Conservation (phyloP, 2,888 invertebrate genomes). For the Penaeus monodon region DNA sequence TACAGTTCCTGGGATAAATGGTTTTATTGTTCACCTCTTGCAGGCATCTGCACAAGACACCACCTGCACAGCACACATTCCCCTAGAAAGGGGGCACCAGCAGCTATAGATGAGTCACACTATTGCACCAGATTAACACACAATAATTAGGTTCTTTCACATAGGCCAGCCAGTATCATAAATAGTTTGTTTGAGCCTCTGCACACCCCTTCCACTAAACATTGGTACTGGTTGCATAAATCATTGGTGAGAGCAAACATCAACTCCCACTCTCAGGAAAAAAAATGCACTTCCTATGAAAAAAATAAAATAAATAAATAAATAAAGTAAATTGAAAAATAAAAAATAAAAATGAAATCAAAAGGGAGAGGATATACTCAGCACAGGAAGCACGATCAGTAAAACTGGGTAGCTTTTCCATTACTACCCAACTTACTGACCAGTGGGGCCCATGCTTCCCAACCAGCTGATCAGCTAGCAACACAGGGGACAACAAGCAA, state of each 20-base stretch:
- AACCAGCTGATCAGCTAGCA: constrained; percentile 42
- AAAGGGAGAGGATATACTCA: constrained; percentile 17
- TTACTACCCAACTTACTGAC: constrained; percentile 18
- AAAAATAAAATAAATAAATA: constrained; percentile 21
- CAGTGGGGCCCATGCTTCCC: constrained; percentile 37
- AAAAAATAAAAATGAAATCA: constrained; percentile 14
- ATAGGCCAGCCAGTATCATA: constrained; percentile 29
- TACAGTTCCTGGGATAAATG: constrained; percentile 12
- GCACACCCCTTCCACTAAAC: constrained; percentile 44
- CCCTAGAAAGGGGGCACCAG: constrained; percentile 24
- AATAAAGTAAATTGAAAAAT: constrained; percentile 5
- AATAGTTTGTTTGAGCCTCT: constrained; percentile 23
- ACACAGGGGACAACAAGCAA: constrained; percentile 54
- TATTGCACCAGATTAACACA: constrained; percentile 42
- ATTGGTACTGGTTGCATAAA: constrained; percentile 51
- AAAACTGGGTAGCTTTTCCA: constrained; percentile 18
- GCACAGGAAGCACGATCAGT: constrained; percentile 31
- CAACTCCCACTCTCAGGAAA: constrained; percentile 34
- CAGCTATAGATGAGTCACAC: constrained; percentile 31
- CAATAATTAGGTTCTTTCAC: constrained; percentile 29
- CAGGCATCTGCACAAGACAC: constrained; percentile 40
- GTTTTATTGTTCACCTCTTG: constrained; percentile 22
- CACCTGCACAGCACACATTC: constrained; percentile 30
- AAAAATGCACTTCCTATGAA: constrained; percentile 32
- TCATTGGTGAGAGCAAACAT: constrained; percentile 38